These are phyloP conservation scores for Myripristis murdjan DNA, from an alignment of 2,797 vertebrate species.

Conservation along the genomic window DNA sequence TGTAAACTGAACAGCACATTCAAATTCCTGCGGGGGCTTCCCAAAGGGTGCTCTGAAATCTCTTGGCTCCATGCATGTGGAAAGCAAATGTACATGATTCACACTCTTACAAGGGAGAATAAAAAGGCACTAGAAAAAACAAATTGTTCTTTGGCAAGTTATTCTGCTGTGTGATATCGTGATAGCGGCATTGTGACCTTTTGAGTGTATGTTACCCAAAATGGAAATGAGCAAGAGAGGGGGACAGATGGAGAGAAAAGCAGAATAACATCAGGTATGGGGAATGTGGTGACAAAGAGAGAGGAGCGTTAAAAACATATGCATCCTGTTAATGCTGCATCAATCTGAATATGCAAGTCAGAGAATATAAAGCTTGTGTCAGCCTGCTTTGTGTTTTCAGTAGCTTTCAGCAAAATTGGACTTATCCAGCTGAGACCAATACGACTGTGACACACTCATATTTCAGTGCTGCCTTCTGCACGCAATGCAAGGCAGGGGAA, in stretches of 20 bases:
- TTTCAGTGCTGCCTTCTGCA: conserved; percentile 44
- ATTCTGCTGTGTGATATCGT: conserved; percentile 4
- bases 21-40: conserved; percentile 41
- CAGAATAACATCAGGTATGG: background rate
- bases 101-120: conserved; percentile 12
- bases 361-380: conserved; percentile 42
- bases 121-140: conserved; percentile 7
- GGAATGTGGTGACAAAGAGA: conserved; percentile 29
- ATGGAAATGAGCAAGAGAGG: conserved; percentile 31
- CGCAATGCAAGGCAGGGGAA: conserved; percentile 13
- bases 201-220: conserved; percentile 25
- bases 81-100: conserved; percentile 43
- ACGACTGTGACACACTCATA: conserved; percentile 42
- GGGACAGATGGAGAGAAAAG: conserved; percentile 6
- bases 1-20: conserved; percentile 30
- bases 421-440: conserved; percentile 65
- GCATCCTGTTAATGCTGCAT: conserved; percentile 26
- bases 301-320: conserved; percentile 23
- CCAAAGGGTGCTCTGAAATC: conserved; percentile 31
- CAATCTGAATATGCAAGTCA: conserved; percentile 33
- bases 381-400: conserved; percentile 43
- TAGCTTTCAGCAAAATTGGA: conserved; percentile 51
- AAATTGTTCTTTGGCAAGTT: conserved; percentile 9
- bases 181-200: conserved; percentile 26
- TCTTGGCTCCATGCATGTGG: conserved; percentile 23